Base-by-base conservation (phyloP, 1,140 invertebrate species). In the Anastrepha ludens region DNA sequence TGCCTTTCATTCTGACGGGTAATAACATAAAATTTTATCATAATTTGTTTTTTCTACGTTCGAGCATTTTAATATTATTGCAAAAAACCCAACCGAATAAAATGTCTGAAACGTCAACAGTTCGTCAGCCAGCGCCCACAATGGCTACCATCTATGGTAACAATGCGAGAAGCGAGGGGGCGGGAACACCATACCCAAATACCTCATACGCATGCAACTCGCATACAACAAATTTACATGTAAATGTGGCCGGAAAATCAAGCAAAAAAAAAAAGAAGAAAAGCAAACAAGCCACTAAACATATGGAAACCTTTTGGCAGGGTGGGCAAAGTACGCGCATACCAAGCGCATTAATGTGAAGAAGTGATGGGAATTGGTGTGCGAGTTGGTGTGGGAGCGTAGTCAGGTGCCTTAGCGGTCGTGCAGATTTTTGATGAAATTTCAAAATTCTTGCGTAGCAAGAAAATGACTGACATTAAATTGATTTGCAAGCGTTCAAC, bases 11-110 rank as follows among this genome's bases (percentile, higher is more conserved):
- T 62, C 74, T 62, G 70, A 47, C 85, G 67, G 91, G 91, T 88
- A 90, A 91, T 92, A 92, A 91, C 91, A 91, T 92, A 92, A 92
- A 92, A 92, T 92, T 92, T 92, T 92, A 92, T 91, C 92, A 91
- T 92, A 91, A 92, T 92, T 91, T 91, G 91, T 90, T 92, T 92
- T 91, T 91, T 91, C 90, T 92, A 91, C 91, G 91, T 91, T 92
- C 91, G 89, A 92, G 91, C 91, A 92, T 92, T 92, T 92, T 92
- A 92, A 92, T 92, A 92, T 90, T 87, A 87, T 85, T 88, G 88
- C 78, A 11, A 81, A 11, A 20, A 41, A 81, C 67, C 11, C 39
- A 74, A 55, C 29, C 3, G 64, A 67, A 39, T 15, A 67, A 67
- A 67, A 67, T n/a, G 60, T 62, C 60, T 62, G 60, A 62, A 62